Evolutionary conservation across 2,113 vertebrate species (phyloP), one percentile per base, ranked within the genome.

Genomic region (Pelusios castaneus): DNA sequence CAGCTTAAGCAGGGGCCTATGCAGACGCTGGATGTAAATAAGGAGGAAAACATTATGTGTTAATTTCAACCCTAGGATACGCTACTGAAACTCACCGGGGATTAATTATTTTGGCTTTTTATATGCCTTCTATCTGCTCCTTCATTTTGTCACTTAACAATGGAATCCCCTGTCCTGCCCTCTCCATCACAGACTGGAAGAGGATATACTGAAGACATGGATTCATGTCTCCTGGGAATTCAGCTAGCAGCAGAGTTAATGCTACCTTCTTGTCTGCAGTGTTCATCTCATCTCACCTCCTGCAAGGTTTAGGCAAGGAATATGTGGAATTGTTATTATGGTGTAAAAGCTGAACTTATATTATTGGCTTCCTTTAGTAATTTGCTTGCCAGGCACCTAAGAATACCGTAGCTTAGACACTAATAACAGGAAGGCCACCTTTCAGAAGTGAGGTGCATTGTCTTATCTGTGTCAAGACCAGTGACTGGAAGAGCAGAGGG

Each of bases 341-440:
- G 80, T 43, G 80, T 89, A 80, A 24, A 51, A 82, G 54, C 0
- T 0, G 88, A 95, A 80, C 79, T 89, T 79, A 86, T 95, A 91
- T 95, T 91, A 88, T 88, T 56, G 84, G 75, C 55, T 89, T 31
- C 81, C 76, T 75, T 21, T 81, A 80, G 73, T 27, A 84, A 90
- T 24, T 41, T 1, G 0, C 49, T n/a, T 13, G 49, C 67, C 55
- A 34, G 63, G 29, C 73, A 86, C 73, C 21, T 93, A 82, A 90
- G 70, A 63, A 56, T 89, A 85, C 93, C 89, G 89, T 88, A 77
- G 88, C 91, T 91, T 88, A 77, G 88, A 92, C 90, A 93, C 84
- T 79, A 80, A 2, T 25, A 91, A 79, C 82, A 82, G 24, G 34
- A 43, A 38, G 34, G n/a, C 25, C 75, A 58, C 34, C 3, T 21